Evolutionary conservation across 2,888 invertebrate genomes (phyloP).

Genomic region (Parnassius mnemosyne): DNA sequence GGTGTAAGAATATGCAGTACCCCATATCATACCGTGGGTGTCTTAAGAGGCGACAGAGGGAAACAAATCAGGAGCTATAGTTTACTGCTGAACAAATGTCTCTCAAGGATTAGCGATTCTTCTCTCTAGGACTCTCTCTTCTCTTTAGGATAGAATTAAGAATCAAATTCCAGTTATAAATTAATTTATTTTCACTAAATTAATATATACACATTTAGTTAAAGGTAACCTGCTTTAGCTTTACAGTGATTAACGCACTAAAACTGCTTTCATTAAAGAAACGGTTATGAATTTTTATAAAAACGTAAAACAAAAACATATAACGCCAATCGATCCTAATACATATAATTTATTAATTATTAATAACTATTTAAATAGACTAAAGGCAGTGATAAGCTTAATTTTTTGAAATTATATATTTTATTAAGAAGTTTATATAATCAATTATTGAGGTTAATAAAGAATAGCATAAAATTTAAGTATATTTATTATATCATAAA

Average conservation of each 20-base stretch:
- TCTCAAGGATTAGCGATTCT: too few relatives aligned
- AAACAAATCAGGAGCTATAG: too few relatives aligned
- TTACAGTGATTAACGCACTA: too few relatives aligned
- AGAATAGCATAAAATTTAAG: not conserved
- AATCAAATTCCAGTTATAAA: conserved; percentile 11
- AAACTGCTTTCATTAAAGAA: not conserved
- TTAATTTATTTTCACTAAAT: conserved; percentile 14
- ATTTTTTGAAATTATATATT: not conserved
- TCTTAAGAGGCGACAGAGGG: too few relatives aligned
- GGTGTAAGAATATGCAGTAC: too few relatives aligned
- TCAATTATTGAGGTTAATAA: not conserved
- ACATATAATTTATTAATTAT: conserved; percentile 3
- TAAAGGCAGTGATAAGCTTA: conserved; percentile 19
- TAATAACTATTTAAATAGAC: conserved; percentile 3
- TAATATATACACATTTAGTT: conserved; percentile 16
- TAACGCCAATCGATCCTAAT: conserved; percentile 7
- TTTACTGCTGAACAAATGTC: too few relatives aligned
- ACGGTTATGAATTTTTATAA: not conserved
- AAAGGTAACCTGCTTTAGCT: conserved; percentile 14
- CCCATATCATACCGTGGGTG: too few relatives aligned
- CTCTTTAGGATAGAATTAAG: not conserved
- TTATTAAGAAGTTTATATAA: not conserved
- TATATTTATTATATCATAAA: too few relatives aligned
- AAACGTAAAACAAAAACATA: not conserved
- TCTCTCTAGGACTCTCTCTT: too few relatives aligned